A percentile compares a stretch with the other conserved stretches of the same genome.
Conservation (phyloP, 2,888 invertebrate genomes). For the Nineta flava region DNA sequence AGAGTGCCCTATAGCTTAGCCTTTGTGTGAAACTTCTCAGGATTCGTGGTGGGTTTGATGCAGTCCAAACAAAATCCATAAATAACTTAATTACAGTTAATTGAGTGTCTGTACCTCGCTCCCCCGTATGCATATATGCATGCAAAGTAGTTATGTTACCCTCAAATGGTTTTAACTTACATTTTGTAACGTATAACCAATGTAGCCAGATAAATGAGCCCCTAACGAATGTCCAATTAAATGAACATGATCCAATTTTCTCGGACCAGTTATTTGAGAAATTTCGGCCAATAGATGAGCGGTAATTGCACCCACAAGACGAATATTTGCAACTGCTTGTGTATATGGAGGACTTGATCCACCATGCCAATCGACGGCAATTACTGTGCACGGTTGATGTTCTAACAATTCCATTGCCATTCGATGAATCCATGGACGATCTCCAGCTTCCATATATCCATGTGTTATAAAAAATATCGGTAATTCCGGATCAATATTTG, state of each 20-base stretch:
- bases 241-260: conserved; percentile 51
- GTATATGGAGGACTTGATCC: conserved; percentile 81
- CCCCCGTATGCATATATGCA: too few relatives aligned
- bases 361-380: conserved; percentile 72
- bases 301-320: conserved; percentile 70
- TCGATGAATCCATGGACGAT: conserved; percentile 60
- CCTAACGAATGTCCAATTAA: conserved; percentile 78
- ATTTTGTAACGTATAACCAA: conserved; percentile 58
- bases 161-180: too few relatives aligned
- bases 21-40: too few relatives aligned
- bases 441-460: conserved; percentile 74
- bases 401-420: conserved; percentile 57
- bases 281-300: conserved; percentile 46
- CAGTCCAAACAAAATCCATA: too few relatives aligned
- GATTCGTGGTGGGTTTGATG: too few relatives aligned
- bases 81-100: too few relatives aligned
- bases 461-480: conserved; percentile 66
- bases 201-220: conserved; percentile 69
- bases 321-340: conserved; percentile 81
- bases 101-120: too few relatives aligned
- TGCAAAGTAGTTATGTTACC: too few relatives aligned
- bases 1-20: too few relatives aligned
- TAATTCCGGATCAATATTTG: conserved; percentile 44
- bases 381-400: conserved; percentile 54
- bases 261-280: conserved; percentile 24